A percentile compares a stretch with the other conserved stretches of the same genome.
Evolutionary conservation across 2,113 vertebrate genomes (phyloP).

Genomic region (Sander lucioperca): DNA sequence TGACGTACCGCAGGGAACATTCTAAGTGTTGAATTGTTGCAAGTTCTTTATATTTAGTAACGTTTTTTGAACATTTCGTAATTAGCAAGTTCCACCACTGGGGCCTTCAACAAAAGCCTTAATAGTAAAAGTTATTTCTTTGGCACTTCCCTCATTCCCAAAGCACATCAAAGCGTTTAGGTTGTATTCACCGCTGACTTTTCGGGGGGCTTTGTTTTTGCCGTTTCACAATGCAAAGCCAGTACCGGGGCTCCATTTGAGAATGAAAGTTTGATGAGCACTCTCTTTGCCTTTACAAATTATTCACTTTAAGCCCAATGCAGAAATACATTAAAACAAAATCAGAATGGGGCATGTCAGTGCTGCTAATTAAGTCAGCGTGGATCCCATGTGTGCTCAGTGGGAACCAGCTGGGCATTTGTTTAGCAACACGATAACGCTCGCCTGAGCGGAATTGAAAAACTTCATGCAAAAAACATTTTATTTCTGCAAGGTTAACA

Average conservation of each 20-base stretch:
- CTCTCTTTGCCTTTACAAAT: slow-evolving; percentile 8
- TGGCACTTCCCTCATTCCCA: slow-evolving; percentile 20
- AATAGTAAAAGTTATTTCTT: slow-evolving; percentile 17
- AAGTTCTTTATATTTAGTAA: slow-evolving; percentile 14
- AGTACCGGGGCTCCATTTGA: background rate
- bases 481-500: background rate
- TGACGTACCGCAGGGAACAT: background rate
- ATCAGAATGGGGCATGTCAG: background rate
- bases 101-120: slow-evolving; percentile 35
- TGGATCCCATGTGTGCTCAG: background rate
- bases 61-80: slow-evolving; percentile 24
- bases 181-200: slow-evolving; percentile 24
- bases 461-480: background rate
- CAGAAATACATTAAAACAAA: background rate
- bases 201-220: slow-evolving; percentile 29
- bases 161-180: slow-evolving; percentile 26
- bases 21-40: background rate
- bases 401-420: slow-evolving; percentile 26
- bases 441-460: background rate
- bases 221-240: slow-evolving; percentile 7
- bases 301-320: background rate
- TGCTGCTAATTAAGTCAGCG: slow-evolving; percentile 10
- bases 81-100: slow-evolving; percentile 42
- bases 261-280: slow-evolving; percentile 17
- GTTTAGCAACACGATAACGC: background rate